phyloP scores from a whole-genome alignment of 2,113 vertebrate genomes.

The Ascaphus truei region DNA sequence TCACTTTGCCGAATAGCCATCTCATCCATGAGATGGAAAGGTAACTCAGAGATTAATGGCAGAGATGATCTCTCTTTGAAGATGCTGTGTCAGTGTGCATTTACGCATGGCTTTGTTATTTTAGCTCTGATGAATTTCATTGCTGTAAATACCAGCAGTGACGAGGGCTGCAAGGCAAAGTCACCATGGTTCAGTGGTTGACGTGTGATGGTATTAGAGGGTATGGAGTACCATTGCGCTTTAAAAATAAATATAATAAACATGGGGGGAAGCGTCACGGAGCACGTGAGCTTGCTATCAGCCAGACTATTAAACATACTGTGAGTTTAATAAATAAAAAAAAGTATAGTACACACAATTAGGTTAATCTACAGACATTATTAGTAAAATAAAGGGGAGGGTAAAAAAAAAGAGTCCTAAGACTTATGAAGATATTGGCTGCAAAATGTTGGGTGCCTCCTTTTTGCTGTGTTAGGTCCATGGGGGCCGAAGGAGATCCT shows the following conservation, averaged over 20 bases:
- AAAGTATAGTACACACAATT: too few species aligned
- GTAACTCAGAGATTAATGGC: conserved; percentile 16
- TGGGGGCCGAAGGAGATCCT: too few species aligned
- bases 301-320: neutral
- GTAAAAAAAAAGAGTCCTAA: too few species aligned
- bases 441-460: too few species aligned
- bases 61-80: conserved; percentile 16
- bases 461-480: too few species aligned
- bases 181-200: neutral
- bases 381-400: too few species aligned
- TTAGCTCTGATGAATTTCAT: conserved; percentile 24
- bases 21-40: conserved; percentile 21
- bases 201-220: neutral
- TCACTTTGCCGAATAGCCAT: conserved; percentile 14
- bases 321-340: too few species aligned
- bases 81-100: neutral
- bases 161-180: neutral
- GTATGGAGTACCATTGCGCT: too few species aligned
- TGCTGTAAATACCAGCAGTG: conserved; percentile 11
- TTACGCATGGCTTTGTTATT: conserved; percentile 18
- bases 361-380: too few species aligned
- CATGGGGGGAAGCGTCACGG: neutral
- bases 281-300: neutral
- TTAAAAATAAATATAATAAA: too few species aligned
- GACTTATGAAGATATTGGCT: too few species aligned